Evolutionary conservation across 2,797 vertebrate genomes (phyloP), one percentile per base, ranked within the genome.

Genomic region (Caiman crocodilus): DNA sequence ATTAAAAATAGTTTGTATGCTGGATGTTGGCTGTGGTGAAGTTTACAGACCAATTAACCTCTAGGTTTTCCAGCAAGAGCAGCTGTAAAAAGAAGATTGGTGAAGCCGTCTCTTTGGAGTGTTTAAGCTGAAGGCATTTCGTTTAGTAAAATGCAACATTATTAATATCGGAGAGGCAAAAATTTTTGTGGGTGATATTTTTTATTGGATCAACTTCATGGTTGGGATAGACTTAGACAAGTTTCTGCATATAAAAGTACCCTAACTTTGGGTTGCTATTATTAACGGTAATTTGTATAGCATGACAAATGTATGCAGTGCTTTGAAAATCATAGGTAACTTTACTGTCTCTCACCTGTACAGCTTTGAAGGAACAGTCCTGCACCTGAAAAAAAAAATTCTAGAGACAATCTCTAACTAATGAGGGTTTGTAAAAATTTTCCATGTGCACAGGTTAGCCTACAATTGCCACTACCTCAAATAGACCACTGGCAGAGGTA

Each of bases 1-100:
- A 76, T 78, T 88, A 79, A 83, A 94, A 78, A 20, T 79, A 78
- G n/a, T 35, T 71, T 78, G 32, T 82, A 77, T 85, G 74, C 82
- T 81, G 21, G 56, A 64, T 50, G 63, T 35, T 87, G 87, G 83
- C 25, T 82, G 21, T 89, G 28, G 32, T 64, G 23, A 83, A 60
- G 80, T 83, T 73, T 79, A 87, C 32, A 69, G 25, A 30, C 12
- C 21, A 76, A 76, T 84, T 94, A 64, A 84, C 35, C 56, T 65
- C 26, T 80, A 35, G 4, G 56, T 67, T 83, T 77, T 85, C 75
- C 78, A 77, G 16, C 63, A 73, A 69, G 35, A 30, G 9, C 25
- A 75, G 30, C 21, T 61, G 28, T 55, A 61, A 87, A 83, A 88
- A 64, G 14, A 85, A 90, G 93, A 89, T 58, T 60, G 74, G 35